phyloP scores from a whole-genome alignment of 1,140 invertebrate genomes.

The Drosophila miranda region DNA sequence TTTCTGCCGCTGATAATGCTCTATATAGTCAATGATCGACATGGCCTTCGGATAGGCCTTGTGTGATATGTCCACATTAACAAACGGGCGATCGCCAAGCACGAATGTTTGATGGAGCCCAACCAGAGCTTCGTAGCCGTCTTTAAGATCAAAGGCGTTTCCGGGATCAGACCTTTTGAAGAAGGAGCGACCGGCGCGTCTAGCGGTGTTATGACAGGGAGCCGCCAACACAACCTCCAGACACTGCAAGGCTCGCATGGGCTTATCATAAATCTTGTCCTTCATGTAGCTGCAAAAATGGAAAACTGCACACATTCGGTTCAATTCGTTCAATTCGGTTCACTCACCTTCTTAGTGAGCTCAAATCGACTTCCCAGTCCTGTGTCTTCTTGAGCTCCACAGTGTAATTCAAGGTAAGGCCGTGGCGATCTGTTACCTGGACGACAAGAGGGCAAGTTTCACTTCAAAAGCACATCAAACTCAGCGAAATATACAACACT shows the following conservation, averaged over 20 bases:
- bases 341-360: conserved; percentile 82
- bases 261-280: conserved; percentile 81
- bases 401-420: conserved; percentile 82
- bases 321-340: too few species aligned
- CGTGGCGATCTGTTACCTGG: conserved; percentile 54
- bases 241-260: conserved; percentile 84
- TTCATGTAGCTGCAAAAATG: conserved; percentile 58
- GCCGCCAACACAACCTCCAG: conserved; percentile 85
- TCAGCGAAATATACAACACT: neutral
- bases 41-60: too few species aligned
- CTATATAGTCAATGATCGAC: too few species aligned
- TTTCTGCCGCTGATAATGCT: too few species aligned
- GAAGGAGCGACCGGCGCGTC: too few species aligned
- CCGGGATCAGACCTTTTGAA: conserved; percentile 59
- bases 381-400: conserved; percentile 85
- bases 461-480: too few species aligned
- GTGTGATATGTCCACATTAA: too few species aligned
- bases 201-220: conserved; percentile 82
- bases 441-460: neutral
- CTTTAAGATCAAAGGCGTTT: conserved; percentile 81
- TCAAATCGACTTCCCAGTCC: conserved; percentile 84
- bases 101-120: too few species aligned
- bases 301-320: too few species aligned
- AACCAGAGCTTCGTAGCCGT: conserved; percentile 88
- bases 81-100: too few species aligned